Base-by-base conservation (phyloP, 2,113 vertebrate genomes). In the Platycercus adscitus region DNA sequence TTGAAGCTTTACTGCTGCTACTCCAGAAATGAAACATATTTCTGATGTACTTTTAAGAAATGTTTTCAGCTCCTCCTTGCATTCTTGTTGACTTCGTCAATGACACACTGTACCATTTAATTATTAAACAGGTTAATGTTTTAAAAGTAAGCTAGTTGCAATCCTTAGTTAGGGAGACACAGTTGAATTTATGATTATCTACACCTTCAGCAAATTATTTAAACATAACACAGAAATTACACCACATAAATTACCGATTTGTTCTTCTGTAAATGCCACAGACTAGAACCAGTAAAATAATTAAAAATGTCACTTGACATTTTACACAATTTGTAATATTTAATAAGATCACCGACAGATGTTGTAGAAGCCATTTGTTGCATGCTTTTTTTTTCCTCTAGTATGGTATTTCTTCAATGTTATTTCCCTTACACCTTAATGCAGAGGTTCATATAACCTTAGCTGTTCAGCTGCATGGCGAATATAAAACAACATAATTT, bases 11-110 rank as follows among this genome's bases (percentile, higher is more conserved):
- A 28, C 28, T 68, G 52, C 37, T 72, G 25, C 68, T 79, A 52
- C 13, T 43, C 10, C 50, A 69, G 43, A 82, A 78, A 63, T 55
- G 23, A 79, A 82, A 77, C 4, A 2, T 33, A 89, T 75, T 78
- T 61, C n/a, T 70, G 16, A 63, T 89, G 35, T 83, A 85, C 25
- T n/a, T 91, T 60, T 84, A 64, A 37, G 69, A 76, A 87, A 76
- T 46, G 24, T 91, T 91, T 94, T 88, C 81, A 81, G 78, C 39
- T 76, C 92, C 83, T 86, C 92, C 60, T 89, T 91, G 66, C 56
- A 52, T 17, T 41, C 77, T 73, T 90, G 70, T 68, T 49, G 63
- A 92, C 95, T 97, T 93, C 95, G 88, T 43, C 79, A 92, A 41
- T 29, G 18, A 44, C 50, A 76, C 25, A 23, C 17, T 65, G 8